A percentile compares a stretch with the other conserved stretches of the same genome.
phyloP scores from a whole-genome alignment of 2,797 vertebrate genomes.

The Hozukius guyotensis region DNA sequence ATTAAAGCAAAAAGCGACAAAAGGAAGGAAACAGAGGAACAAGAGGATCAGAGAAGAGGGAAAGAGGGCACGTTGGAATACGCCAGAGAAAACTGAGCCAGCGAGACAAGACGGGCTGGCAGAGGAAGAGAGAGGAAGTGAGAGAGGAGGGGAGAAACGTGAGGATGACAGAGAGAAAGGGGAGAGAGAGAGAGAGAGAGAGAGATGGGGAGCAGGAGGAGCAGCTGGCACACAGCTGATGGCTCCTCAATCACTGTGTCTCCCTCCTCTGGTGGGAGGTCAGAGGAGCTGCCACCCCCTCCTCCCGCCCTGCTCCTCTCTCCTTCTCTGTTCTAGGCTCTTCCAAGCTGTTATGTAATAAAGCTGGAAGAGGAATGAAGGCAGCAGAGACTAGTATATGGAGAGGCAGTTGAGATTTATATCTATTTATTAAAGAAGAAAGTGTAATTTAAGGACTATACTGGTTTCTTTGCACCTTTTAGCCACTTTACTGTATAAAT shows the following conservation, averaged over 20 bases:
- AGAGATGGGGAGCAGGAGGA: slow-evolving; percentile 38
- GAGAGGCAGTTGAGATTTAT: slow-evolving; percentile 12
- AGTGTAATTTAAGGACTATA: background rate
- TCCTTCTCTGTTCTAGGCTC: slow-evolving; percentile 49
- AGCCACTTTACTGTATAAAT: background rate
- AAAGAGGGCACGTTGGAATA: slow-evolving; percentile 24
- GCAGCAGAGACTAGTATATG: background rate
- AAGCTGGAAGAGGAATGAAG: slow-evolving; percentile 29
- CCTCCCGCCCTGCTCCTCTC: slow-evolving; percentile 17
- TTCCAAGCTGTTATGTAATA: slow-evolving; percentile 60
- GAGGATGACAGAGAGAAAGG: slow-evolving; percentile 13
- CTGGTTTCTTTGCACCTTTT: background rate
- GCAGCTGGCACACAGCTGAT: slow-evolving; percentile 76
- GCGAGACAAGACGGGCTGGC: slow-evolving; percentile 41
- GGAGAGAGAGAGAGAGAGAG: slow-evolving; percentile 8
- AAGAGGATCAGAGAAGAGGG: slow-evolving; percentile 45
- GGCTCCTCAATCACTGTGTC: slow-evolving; percentile 77
- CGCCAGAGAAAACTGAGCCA: slow-evolving; percentile 35
- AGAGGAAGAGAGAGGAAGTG: slow-evolving; percentile 21
- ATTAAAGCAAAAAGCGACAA: slow-evolving; percentile 38
- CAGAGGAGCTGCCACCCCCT: slow-evolving; percentile 52
- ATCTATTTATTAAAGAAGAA: background rate
- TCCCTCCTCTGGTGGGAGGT: slow-evolving; percentile 76
- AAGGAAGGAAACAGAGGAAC: slow-evolving; percentile 13
- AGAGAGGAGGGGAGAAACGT: background rate